Evolutionary conservation across 2,797 vertebrate species (phyloP).

Genomic region (Melanotaenia maccullochi): DNA sequence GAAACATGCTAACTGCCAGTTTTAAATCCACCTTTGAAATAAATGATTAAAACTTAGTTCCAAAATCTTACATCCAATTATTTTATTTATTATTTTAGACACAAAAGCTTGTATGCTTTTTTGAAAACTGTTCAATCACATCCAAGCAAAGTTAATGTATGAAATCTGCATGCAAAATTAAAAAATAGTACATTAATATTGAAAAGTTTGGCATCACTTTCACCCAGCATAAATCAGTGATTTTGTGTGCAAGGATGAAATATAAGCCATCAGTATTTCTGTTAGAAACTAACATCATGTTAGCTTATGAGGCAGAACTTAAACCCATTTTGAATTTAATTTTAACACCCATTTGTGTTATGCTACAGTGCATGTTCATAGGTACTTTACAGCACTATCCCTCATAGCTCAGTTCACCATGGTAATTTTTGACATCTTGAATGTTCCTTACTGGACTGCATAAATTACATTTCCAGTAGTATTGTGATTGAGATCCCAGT

Average conservation of each 20-base stretch:
- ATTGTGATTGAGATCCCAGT: slow-evolving; percentile 83
- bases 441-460: slow-evolving; percentile 83
- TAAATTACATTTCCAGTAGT: slow-evolving; percentile 80
- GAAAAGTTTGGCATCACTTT: slow-evolving; percentile 11
- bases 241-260: neutral
- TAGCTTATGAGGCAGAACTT: slow-evolving; percentile 51
- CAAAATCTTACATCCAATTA: neutral
- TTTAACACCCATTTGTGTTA: slow-evolving; percentile 63
- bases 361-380: slow-evolving; percentile 84
- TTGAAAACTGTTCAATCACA: slow-evolving; percentile 4
- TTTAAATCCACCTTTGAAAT: neutral
- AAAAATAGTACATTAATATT: neutral
- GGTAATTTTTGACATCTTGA: slow-evolving; percentile 85
- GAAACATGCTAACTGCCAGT: neutral
- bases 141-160: slow-evolving; percentile 37
- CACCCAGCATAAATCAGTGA: slow-evolving; percentile 14
- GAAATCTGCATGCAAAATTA: slow-evolving; percentile 55
- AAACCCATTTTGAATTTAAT: slow-evolving; percentile 27
- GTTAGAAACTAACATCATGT: neutral
- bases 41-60: neutral
- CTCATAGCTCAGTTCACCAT: slow-evolving; percentile 72
- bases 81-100: neutral
- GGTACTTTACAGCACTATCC: slow-evolving; percentile 73
- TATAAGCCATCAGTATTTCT: slow-evolving; percentile 18
- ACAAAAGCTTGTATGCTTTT: neutral